A percentile compares a stretch with the other conserved stretches of the same genome.
phyloP scores from a whole-genome alignment of 2,797 vertebrate species.

The Pseudochaenichthys georgianus region DNA sequence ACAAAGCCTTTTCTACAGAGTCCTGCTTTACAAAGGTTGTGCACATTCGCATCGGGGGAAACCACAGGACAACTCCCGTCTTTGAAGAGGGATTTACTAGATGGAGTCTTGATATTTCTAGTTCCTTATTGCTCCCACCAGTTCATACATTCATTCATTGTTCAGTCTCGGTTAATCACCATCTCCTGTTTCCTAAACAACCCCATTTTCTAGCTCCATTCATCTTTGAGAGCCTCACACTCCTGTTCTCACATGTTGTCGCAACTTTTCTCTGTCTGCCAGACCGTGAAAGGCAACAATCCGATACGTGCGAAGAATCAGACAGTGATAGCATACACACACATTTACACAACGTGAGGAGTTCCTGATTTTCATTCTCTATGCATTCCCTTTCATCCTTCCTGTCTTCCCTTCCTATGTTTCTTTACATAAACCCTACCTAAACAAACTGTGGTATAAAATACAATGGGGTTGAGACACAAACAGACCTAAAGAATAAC shows the following conservation, averaged over 20 bases:
- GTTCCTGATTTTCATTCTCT: slow-evolving; percentile 42
- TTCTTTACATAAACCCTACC: slow-evolving; percentile 3
- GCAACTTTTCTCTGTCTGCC: slow-evolving; percentile 13
- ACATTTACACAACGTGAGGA: slow-evolving; percentile 34
- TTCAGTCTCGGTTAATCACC: background rate
- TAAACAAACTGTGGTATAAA: slow-evolving; percentile 5
- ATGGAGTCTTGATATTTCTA: background rate
- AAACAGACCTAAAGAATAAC: slow-evolving; percentile 17
- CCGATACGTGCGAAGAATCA: slow-evolving; percentile 1
- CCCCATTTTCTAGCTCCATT: background rate
- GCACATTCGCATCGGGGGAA: background rate
- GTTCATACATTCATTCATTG: background rate
- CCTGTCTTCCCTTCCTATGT: slow-evolving; percentile 10
- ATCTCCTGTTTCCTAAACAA: background rate
- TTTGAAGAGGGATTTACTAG: background rate
- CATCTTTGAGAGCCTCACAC: slow-evolving; percentile 20
- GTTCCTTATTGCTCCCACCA: background rate
- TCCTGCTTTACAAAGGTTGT: background rate
- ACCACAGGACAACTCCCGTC: background rate
- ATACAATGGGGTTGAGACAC: background rate
- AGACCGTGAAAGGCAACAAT: slow-evolving; percentile 27
- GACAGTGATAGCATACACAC: background rate
- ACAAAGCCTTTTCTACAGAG: background rate
- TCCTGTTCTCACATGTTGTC: slow-evolving; percentile 8
- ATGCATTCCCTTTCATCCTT: slow-evolving; percentile 42